These are phyloP conservation scores for Centropus bengalensis DNA, from an alignment of 2,113 vertebrate species.

Conservation along the genomic window DNA sequence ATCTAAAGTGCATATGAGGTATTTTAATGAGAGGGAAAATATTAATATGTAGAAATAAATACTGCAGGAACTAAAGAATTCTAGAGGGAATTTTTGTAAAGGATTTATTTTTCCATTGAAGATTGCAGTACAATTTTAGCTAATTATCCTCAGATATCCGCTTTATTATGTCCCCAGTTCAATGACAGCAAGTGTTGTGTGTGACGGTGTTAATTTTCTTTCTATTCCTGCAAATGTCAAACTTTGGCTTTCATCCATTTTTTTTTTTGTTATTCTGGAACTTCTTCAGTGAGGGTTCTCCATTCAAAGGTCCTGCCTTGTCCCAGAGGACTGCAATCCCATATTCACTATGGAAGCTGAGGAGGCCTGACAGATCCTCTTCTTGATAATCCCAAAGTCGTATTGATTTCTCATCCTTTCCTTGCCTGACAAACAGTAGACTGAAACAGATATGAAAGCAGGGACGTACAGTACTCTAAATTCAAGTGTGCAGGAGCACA, in stretches of 20 bases:
- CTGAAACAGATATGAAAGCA: background rate
- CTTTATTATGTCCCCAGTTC: background rate
- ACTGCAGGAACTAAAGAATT: background rate
- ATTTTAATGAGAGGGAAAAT: background rate
- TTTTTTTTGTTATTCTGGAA: background rate
- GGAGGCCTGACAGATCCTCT: background rate
- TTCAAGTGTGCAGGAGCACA: background rate
- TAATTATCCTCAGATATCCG: slow-evolving; percentile 6
- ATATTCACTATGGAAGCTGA: background rate
- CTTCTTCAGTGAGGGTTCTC: background rate
- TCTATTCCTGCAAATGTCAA: slow-evolving; percentile 5
- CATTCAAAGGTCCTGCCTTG: background rate
- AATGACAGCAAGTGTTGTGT: background rate
- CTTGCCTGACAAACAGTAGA: background rate
- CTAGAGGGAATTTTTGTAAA: background rate
- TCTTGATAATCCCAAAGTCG: background rate
- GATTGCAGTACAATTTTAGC: background rate
- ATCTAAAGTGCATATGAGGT: background rate
- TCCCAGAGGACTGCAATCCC: background rate
- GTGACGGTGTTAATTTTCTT: background rate
- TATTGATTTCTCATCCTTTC: background rate
- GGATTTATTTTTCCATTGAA: background rate
- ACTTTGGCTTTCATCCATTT: slow-evolving; percentile 5
- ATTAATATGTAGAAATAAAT: background rate
- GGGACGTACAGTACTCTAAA: background rate